These are phyloP conservation scores for Acanthosoma haemorrhoidale DNA, from an alignment of 2,888 invertebrate genomes.

Conservation along the genomic window DNA sequence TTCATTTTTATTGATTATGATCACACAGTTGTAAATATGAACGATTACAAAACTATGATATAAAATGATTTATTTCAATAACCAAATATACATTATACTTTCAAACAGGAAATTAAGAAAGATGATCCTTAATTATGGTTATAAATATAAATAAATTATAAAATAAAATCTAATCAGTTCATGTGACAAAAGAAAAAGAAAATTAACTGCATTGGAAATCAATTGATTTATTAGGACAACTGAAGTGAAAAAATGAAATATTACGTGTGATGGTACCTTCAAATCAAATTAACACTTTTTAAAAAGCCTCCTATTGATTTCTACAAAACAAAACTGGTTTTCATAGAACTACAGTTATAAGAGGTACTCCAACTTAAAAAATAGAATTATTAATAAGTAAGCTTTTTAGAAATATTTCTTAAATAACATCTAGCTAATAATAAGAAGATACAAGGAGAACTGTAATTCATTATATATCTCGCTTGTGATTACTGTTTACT, in stretches of 20 bases:
- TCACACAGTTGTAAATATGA: neutral
- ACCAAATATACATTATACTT: neutral
- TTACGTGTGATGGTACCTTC: neutral
- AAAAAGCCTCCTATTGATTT: neutral
- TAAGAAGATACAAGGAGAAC: too few relatives aligned
- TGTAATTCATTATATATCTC: too few relatives aligned
- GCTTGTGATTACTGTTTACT: too few relatives aligned
- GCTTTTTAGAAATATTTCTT: too few relatives aligned
- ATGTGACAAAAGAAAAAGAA: neutral
- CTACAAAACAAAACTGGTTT: neutral
- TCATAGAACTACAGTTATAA: neutral
- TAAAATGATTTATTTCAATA: neutral
- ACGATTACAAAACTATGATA: neutral
- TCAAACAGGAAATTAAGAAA: neutral
- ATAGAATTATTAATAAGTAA: neutral
- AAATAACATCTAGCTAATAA: too few relatives aligned
- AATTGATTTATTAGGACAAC: neutral
- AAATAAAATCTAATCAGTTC: neutral
- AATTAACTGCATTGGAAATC: neutral
- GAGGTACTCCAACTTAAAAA: neutral
- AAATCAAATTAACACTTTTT: neutral
- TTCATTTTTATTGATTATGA: neutral
- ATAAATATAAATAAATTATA: neutral
- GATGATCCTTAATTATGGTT: slow-evolving; percentile 1
- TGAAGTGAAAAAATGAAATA: neutral